phyloP scores from a whole-genome alignment of 2,113 vertebrate species.

The Pachycephala philippinensis region DNA sequence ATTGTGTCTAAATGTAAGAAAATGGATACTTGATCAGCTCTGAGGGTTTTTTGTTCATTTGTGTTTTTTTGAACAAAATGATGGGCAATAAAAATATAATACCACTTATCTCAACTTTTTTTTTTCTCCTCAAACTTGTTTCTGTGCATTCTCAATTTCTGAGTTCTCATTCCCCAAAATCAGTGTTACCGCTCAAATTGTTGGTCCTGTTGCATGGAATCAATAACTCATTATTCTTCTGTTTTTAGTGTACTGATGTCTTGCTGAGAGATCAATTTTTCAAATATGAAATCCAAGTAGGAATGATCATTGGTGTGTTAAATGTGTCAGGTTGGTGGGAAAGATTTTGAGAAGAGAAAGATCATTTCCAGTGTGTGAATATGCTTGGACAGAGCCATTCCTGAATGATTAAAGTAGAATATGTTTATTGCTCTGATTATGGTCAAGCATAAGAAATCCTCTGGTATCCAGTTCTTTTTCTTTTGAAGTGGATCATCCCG shows the following conservation, averaged over 20 bases:
- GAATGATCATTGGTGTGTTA: neutral
- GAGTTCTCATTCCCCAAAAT: neutral
- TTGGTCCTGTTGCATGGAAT: neutral
- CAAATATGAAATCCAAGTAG: neutral
- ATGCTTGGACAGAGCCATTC: neutral
- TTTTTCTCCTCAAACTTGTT: neutral
- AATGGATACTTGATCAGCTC: neutral
- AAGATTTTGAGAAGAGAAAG: neutral
- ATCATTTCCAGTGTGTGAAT: neutral
- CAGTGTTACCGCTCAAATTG: neutral
- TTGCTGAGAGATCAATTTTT: slow-evolving; percentile 16
- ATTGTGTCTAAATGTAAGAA: neutral
- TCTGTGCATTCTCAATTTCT: neutral
- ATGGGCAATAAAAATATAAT: neutral
- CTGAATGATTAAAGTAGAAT: neutral
- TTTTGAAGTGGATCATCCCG: neutral
- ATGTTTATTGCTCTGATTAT: neutral
- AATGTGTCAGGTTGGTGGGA: neutral
- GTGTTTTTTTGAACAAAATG: neutral
- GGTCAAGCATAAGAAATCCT: neutral
- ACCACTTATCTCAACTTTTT: neutral
- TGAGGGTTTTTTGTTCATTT: neutral
- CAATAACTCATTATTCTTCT: slow-evolving; percentile 25
- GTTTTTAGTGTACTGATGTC: neutral
- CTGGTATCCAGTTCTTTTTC: neutral